Conservation (phyloP, 2,113 vertebrate genomes). For the Taurulus bubalis region DNA sequence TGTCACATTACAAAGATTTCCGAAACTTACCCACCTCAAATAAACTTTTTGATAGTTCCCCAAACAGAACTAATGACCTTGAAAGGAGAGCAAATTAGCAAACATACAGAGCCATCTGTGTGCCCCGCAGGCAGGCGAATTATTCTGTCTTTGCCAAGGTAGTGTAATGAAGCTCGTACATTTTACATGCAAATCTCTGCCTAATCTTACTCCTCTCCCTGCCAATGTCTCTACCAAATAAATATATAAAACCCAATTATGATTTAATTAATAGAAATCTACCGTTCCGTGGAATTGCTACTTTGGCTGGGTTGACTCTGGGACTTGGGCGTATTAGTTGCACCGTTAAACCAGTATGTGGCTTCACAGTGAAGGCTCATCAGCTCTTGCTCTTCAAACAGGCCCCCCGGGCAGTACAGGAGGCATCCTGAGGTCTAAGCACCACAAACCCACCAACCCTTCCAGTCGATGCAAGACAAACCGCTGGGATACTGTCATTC, state of each 20-base stretch:
- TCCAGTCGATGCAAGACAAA: slow-evolving; percentile 62
- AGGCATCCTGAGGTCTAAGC: slow-evolving; percentile 77
- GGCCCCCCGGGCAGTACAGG: slow-evolving; percentile 66
- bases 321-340: slow-evolving; percentile 76
- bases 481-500: slow-evolving; percentile 60
- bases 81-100: slow-evolving; percentile 87
- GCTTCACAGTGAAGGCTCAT: slow-evolving; percentile 77
- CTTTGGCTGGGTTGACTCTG: slow-evolving; percentile 75
- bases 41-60: slow-evolving; percentile 85
- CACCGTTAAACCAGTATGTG: slow-evolving; percentile 74
- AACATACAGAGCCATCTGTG: slow-evolving; percentile 87
- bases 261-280: slow-evolving; percentile 88
- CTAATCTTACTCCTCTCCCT: slow-evolving; percentile 83
- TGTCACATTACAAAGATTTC: slow-evolving; percentile 72
- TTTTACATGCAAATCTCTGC: slow-evolving; percentile 87
- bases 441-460: slow-evolving; percentile 72
- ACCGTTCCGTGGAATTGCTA: slow-evolving; percentile 82
- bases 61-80: slow-evolving; percentile 88
- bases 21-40: slow-evolving; percentile 82
- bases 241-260: slow-evolving; percentile 89
- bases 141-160: slow-evolving; percentile 85
- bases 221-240: slow-evolving; percentile 84
- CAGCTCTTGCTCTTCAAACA: slow-evolving; percentile 75
- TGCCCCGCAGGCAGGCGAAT: slow-evolving; percentile 85
- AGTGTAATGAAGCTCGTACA: slow-evolving; percentile 86